Conservation (phyloP, 2,888 invertebrate species). For the Cheilosia vernalis region DNA sequence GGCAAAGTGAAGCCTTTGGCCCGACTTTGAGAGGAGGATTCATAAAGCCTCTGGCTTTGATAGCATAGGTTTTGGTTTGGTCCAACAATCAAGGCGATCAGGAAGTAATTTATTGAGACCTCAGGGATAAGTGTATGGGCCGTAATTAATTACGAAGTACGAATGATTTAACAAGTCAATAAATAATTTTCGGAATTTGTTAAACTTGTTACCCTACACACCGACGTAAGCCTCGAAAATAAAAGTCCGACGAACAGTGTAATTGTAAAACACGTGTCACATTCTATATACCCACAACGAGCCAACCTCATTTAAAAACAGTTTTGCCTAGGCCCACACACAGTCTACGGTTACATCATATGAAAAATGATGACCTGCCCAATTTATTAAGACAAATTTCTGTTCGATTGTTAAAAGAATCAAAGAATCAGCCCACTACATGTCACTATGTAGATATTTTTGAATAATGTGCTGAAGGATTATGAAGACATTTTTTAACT, state of each 20-base stretch:
- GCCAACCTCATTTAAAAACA: neutral
- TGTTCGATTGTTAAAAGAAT: constrained; percentile 8
- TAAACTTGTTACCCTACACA: neutral
- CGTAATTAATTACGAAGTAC: neutral
- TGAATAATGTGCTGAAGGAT: constrained; percentile 3
- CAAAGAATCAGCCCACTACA: constrained; percentile 18
- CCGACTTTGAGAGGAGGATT: constrained; percentile 2
- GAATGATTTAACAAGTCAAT: neutral
- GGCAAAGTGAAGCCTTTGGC: constrained; percentile 36
- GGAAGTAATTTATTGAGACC: constrained; percentile 36
- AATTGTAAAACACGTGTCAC: neutral
- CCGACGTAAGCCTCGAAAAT: too few relatives aligned
- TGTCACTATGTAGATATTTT: constrained; percentile 1
- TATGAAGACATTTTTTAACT: neutral
- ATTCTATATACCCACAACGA: neutral
- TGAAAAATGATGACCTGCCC: neutral
- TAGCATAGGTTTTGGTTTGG: constrained; percentile 16
- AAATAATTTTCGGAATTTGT: neutral
- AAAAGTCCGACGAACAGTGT: too few relatives aligned
- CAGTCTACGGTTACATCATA: neutral
- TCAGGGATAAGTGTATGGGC: neutral
- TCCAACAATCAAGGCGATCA: constrained; percentile 22
- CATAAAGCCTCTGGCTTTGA: constrained; percentile 1
- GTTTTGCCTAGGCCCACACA: neutral
- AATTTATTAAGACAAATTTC: neutral